These are phyloP conservation scores for Sialis fuliginosa DNA, from an alignment of 2,888 invertebrate genomes.

Conservation along the genomic window DNA sequence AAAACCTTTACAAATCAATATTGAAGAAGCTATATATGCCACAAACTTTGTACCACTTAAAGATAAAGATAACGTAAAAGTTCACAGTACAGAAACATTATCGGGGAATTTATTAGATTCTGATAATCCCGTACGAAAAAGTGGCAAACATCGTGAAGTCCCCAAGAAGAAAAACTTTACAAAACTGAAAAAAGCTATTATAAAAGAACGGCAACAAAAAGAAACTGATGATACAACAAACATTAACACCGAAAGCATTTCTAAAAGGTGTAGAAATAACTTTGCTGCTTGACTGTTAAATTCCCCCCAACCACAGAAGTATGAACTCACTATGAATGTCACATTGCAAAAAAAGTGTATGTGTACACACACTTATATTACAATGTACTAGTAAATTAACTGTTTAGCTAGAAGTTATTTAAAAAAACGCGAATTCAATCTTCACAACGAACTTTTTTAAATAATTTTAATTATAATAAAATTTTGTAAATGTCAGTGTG, in stretches of 20 bases:
- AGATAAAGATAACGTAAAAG: conserved; percentile 3
- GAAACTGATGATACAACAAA: neutral
- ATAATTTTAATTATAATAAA: too few relatives aligned
- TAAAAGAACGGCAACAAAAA: conserved; percentile 3
- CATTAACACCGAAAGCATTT: neutral
- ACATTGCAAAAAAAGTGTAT: too few relatives aligned
- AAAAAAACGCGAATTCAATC: too few relatives aligned
- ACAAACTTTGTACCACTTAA: neutral
- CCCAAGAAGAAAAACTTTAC: conserved; percentile 11
- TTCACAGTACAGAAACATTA: conserved; percentile 4
- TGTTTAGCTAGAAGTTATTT: too few relatives aligned
- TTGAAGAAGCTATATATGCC: conserved; percentile 3
- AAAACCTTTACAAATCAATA: conserved; percentile 3
- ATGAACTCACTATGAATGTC: neutral
- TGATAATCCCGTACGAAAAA: conserved; percentile 11
- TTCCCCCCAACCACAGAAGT: too few relatives aligned
- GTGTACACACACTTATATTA: too few relatives aligned
- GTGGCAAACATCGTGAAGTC: conserved; percentile 14
- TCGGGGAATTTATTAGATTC: conserved; percentile 14
- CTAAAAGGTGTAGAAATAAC: neutral
- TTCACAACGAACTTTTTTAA: too few relatives aligned
- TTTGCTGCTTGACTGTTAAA: too few relatives aligned
- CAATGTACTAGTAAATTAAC: too few relatives aligned
- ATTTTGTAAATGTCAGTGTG: too few relatives aligned
- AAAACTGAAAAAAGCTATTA: conserved; percentile 13